A percentile compares a stretch with the other conserved stretches of the same genome.
Conservation (phyloP, 92 coral and sea anemone species). For the Palythoa grandis region DNA sequence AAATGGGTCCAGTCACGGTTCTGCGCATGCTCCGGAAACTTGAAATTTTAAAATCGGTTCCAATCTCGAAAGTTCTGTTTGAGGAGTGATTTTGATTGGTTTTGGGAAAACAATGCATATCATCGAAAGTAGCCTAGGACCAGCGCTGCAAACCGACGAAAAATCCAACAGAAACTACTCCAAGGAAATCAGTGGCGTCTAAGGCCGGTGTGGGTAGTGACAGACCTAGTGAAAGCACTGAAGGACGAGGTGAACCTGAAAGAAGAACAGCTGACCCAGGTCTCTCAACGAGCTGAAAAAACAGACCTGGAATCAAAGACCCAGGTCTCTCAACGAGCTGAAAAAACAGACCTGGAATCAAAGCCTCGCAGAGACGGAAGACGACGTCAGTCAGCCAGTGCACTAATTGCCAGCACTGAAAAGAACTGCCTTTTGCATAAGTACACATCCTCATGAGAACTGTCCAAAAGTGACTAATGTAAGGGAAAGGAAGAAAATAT, state of each 20-base stretch:
- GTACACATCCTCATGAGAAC: not conserved
- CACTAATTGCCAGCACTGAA: conserved; percentile 2
- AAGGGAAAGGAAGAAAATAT: conserved; percentile 11
- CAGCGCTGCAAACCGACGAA: conserved; percentile 4
- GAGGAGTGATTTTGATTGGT: too few species aligned
- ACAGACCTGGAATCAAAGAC: too few species aligned
- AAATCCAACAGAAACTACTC: too few species aligned
- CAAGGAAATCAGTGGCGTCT: too few species aligned
- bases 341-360: not conserved
- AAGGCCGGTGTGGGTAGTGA: conserved; percentile 39
- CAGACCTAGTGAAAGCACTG: conserved; percentile 47
- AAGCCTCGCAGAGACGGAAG: not conserved
- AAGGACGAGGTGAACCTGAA: conserved; percentile 43
- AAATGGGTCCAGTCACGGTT: conserved; percentile 47
- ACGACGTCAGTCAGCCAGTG: not conserved
- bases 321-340: not conserved
- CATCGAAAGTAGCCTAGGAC: too few species aligned
- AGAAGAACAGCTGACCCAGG: conserved; percentile 40
- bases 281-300: not conserved
- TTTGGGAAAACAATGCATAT: too few species aligned
- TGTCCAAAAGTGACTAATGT: not conserved
- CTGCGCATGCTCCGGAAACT: conserved; percentile 47
- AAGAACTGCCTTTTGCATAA: conserved; percentile 57
- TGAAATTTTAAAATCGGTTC: too few species aligned
- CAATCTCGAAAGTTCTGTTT: too few species aligned